Percentiles rank a stretch among this genome's conserved stretches.
Conservation (phyloP, 2,797 vertebrate species). For the Halcyon chelicuti region DNA sequence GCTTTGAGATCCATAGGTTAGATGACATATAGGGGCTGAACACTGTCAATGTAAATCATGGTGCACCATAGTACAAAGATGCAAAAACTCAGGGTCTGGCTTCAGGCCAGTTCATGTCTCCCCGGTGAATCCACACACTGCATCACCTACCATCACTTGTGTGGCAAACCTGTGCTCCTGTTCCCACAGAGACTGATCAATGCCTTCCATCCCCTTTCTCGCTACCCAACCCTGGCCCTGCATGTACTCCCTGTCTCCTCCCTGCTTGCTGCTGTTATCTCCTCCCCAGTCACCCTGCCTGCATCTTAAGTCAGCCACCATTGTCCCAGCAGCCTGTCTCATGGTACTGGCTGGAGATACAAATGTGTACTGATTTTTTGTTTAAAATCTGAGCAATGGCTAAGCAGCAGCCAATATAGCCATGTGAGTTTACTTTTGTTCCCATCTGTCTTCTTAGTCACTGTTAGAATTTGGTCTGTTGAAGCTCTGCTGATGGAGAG, state of each 20-base stretch:
- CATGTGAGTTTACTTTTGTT: background rate
- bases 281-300: rapidly evolving
- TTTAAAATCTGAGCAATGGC: background rate
- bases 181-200: background rate
- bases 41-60: rapidly evolving
- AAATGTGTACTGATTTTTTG: rapidly evolving
- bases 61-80: background rate
- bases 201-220: background rate
- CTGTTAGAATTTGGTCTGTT: background rate
- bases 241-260: background rate
- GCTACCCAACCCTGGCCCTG: rapidly evolving
- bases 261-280: background rate
- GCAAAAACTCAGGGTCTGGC: rapidly evolving
- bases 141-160: rapidly evolving
- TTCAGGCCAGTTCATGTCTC: background rate
- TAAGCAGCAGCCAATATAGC: background rate
- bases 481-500: background rate
- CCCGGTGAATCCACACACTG: rapidly evolving
- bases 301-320: background rate
- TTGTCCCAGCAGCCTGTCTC: background rate
- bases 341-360: background rate
- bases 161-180: background rate
- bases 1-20: background rate
- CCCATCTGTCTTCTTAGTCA: background rate
- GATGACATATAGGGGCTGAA: background rate